These are phyloP conservation scores for Brachionus rotundiformis DNA, from an alignment of 1,140 invertebrate species.

Conservation along the genomic window DNA sequence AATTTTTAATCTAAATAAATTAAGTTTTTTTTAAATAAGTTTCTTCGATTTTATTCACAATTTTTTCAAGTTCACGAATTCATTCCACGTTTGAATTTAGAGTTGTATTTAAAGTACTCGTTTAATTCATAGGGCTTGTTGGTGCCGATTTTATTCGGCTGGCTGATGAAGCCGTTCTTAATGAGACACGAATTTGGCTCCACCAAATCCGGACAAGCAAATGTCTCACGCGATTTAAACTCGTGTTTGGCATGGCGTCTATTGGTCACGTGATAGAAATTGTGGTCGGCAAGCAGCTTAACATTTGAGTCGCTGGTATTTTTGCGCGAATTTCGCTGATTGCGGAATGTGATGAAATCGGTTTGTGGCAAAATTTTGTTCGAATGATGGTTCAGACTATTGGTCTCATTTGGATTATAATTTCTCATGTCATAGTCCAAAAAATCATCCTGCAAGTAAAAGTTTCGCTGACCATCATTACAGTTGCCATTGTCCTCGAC, in stretches of 20 bases:
- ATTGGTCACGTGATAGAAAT: constrained; percentile 51
- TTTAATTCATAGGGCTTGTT: not conserved
- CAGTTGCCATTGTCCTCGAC: not conserved
- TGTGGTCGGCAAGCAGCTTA: constrained; percentile 38
- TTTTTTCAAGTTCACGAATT: too few species aligned
- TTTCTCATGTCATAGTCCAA: not conserved
- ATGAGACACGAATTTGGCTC: constrained; percentile 24
- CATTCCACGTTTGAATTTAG: constrained; percentile 32
- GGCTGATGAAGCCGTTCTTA: constrained; percentile 12
- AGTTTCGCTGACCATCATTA: not conserved
- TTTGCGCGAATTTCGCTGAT: constrained; percentile 42
- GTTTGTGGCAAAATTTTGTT: constrained; percentile 2
- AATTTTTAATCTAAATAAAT: too few species aligned
- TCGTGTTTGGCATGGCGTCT: constrained; percentile 20
- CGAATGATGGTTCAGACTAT: constrained; percentile 12
- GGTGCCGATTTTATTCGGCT: constrained; percentile 1
- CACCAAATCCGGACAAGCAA: constrained; percentile 16
- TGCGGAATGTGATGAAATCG: constrained; percentile 38
- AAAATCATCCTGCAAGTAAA: constrained; percentile 28
- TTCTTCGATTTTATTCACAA: too few species aligned
- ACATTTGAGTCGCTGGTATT: constrained; percentile 49
- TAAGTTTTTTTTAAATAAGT: too few species aligned
- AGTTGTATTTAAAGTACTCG: constrained; percentile 24
- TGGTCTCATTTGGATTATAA: not conserved
- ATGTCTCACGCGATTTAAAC: not conserved